Base-by-base conservation (phyloP, 1,140 invertebrate genomes). In the Choristoneura fumiferana region DNA sequence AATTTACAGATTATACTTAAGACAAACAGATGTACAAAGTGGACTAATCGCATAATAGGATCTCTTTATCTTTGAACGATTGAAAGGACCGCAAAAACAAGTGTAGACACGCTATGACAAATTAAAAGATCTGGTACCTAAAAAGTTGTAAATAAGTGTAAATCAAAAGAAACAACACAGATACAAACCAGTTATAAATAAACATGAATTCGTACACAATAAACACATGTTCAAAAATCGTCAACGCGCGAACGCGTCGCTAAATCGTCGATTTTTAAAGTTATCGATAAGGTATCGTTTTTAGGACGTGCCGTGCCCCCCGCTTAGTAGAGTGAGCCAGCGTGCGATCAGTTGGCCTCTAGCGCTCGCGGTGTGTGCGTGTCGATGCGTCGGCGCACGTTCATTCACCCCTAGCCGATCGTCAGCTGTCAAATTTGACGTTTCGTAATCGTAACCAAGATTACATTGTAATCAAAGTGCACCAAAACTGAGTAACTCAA, bases 341-440 rank as follows among this genome's bases (percentile, higher is more conserved):
- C 52, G 40, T 3, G 2, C 37, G 38, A 15, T 81, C 73, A 76
- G 76, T 76, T 75, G 69, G 78, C 69, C 69, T 68, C 65, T 54
- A 67, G 71, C 67, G 69, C 74, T 73, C 70, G 62, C 57, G 72
- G 68, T 59, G 38, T 67, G 75, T 73, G 78, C 77, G 81, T 69
- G 38, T 39, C 54, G 36, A 65, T 69, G 81, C 73, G 62, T 64
- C 38, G 62, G 76, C 80, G 76, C 72, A 78, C 45, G 75, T 76
- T 78, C 78, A 71, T 82, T 84, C 66, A 84, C 79, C 80, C 69
- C 78, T 67, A 63, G 57, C 70, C 78, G 81, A 84, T 78, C 79
- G 68, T 79, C 81, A 80, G 66, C 76, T 84, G 82, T 84, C 81
- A 87, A 79, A 67, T 67, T 75, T 80, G 78, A 86, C 78, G 73